These are phyloP conservation scores for Orthonyx spaldingii DNA, from an alignment of 2,113 vertebrate genomes.

Conservation along the genomic window DNA sequence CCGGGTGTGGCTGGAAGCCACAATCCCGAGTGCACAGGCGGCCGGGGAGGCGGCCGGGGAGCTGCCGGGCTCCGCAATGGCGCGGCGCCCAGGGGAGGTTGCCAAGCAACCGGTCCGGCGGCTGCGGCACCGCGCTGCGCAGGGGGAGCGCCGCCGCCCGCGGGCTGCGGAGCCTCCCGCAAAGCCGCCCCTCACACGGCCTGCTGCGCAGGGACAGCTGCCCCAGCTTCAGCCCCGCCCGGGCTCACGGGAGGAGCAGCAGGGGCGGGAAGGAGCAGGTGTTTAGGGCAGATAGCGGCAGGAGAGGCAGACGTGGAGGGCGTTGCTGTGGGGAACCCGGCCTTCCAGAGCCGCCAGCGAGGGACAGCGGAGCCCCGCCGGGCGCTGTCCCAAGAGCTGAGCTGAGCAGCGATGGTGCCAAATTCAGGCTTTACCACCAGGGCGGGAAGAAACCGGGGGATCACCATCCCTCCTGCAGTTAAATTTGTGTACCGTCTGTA, in stretches of 20 bases:
- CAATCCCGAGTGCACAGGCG: not conserved
- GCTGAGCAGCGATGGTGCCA: not conserved
- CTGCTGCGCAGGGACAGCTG: not conserved
- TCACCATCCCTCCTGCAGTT: not conserved
- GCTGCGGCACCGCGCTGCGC: constrained; percentile 49
- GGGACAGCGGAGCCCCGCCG: not conserved
- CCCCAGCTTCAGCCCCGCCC: not conserved
- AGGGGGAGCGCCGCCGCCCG: not conserved
- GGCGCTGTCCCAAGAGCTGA: not conserved
- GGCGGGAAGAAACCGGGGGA: not conserved
- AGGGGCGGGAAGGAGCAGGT: not conserved
- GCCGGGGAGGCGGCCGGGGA: not conserved
- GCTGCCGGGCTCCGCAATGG: not conserved
- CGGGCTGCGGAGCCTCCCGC: not conserved
- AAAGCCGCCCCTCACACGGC: not conserved
- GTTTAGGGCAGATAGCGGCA: not conserved
- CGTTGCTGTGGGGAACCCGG: not conserved
- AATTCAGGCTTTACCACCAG: not conserved
- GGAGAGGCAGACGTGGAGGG: not conserved
- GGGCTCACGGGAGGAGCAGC: not conserved
- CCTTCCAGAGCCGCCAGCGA: not conserved
- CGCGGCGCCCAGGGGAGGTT: constrained; percentile 37
- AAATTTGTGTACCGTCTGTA: not conserved
- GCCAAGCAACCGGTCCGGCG: constrained; percentile 50
- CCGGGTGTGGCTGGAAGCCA: not conserved